Evolutionary conservation across 2,113 vertebrate species (phyloP).

Genomic region (Orientallactaga bullata): DNA sequence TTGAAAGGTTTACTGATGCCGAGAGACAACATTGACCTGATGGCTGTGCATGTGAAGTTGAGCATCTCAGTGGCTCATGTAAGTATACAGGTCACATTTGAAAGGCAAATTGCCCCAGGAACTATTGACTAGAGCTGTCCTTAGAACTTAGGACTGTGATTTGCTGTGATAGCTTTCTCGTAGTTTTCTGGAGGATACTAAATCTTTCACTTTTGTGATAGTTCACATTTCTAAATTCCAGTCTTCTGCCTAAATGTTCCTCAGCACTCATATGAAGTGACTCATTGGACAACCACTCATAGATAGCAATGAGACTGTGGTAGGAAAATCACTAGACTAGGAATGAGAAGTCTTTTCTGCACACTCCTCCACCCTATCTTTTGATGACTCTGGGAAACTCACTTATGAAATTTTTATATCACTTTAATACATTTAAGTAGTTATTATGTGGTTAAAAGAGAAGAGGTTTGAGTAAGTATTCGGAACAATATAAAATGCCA

Average conservation of each 20-base stretch:
- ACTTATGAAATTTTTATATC: neutral
- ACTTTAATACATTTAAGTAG: neutral
- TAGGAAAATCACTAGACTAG: neutral
- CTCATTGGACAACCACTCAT: neutral
- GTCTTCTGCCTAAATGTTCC: slow-evolving; percentile 41
- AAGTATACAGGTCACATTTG: slow-evolving; percentile 56
- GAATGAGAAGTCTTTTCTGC: neutral
- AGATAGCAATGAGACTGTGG: neutral
- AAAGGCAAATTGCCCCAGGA: slow-evolving; percentile 37
- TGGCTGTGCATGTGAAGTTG: neutral
- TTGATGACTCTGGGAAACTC: slow-evolving; percentile 1
- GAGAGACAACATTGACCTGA: neutral
- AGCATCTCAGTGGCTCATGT: neutral
- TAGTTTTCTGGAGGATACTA: slow-evolving; percentile 50
- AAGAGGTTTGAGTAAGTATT: slow-evolving; percentile 1
- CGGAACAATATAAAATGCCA: slow-evolving; percentile 28
- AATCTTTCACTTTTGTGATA: slow-evolving; percentile 53
- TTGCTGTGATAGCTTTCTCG: slow-evolving; percentile 55
- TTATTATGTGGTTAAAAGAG: neutral
- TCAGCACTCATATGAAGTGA: slow-evolving; percentile 29
- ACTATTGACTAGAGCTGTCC: slow-evolving; percentile 32
- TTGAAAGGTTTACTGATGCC: slow-evolving; percentile 50
- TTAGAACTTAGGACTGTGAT: slow-evolving; percentile 12
- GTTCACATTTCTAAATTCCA: slow-evolving; percentile 48
- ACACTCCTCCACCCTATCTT: neutral